These are phyloP conservation scores for Crossoptilon crossoptilon DNA, from an alignment of 2,797 vertebrate species.

Conservation along the genomic window DNA sequence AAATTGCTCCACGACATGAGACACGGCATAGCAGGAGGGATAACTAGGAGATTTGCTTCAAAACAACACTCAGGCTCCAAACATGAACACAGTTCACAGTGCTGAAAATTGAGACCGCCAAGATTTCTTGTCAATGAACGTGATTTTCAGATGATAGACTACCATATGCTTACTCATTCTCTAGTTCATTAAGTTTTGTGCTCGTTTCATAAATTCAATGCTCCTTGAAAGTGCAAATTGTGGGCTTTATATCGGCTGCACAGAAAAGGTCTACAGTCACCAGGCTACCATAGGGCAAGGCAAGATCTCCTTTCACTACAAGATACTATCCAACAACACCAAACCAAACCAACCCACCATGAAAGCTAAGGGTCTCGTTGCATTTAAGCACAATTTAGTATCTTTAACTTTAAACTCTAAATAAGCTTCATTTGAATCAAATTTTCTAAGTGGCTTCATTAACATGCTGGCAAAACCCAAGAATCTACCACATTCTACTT, in stretches of 20 bases:
- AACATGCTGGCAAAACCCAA: neutral
- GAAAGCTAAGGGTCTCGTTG: neutral
- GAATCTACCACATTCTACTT: neutral
- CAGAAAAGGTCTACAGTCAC: neutral
- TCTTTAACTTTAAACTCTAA: neutral
- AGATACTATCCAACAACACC: neutral
- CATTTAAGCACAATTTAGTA: neutral
- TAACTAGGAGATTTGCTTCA: neutral
- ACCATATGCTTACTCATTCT: neutral
- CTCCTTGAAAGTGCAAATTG: neutral
- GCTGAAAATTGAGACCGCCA: neutral
- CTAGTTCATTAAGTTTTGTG: neutral
- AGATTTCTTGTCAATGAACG: neutral
- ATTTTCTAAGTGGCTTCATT: neutral
- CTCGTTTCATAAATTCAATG: neutral
- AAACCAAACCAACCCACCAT: neutral
- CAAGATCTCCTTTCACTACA: neutral
- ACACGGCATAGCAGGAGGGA: rapidly evolving
- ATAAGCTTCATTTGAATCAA: neutral
- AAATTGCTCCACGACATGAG: neutral
- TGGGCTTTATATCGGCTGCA: neutral
- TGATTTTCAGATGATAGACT: neutral
- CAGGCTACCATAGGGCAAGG: neutral
- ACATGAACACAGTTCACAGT: neutral
- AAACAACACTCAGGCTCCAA: neutral